Evolutionary conservation across 2,113 vertebrate species (phyloP), one percentile per base, ranked within the genome.

Genomic region (Todiramphus saurophagus): DNA sequence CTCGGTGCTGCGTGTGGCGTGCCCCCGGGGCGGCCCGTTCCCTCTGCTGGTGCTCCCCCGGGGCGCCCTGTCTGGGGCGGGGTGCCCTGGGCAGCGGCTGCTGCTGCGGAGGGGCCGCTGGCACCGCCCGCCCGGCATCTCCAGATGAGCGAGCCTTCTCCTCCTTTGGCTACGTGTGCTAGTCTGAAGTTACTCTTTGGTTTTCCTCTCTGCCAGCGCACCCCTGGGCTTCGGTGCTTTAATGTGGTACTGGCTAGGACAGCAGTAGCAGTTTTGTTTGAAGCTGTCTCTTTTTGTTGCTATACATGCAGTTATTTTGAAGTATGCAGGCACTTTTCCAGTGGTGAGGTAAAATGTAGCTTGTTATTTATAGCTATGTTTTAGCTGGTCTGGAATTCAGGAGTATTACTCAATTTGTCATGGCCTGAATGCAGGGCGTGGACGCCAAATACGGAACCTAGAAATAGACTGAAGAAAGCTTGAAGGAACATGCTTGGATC

Each of bases 281-380:
- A 12, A 31, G 12, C 28, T 62, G 1, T 17, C 35, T 33, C 10
- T 13, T 28, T 63, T 83, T 53, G 37, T 82, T 89, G 48, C 62
- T 33, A 4, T 13, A 33, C 39, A 16, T 64, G 56, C 33, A 46
- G 10, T 66, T 76, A 11, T 76, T 89, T 80, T 77, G 18, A 66
- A 66, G 44, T 31, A 7, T 14, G 23, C n/a, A 8, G 75, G 41
- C 72, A 14, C 15, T 85, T 59, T 39, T 23, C 64, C 53, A 7
- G 28, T 69, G 37, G 44, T 50, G 82, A 43, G n/a, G 25, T 90
- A 81, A 82, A 88, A 56, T 18, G 69, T 44, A 68, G 50, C 33
- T 56, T 48, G 68, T 68, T 96, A 94, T 96, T 94, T 96, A 93
- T 96, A 96, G 89, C 66, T 8, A 5, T 95, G 93, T 75, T 94